Percentiles rank a stretch among this genome's conserved stretches.
Conservation (phyloP, 2,888 invertebrate species). For the Morpho achilles region DNA sequence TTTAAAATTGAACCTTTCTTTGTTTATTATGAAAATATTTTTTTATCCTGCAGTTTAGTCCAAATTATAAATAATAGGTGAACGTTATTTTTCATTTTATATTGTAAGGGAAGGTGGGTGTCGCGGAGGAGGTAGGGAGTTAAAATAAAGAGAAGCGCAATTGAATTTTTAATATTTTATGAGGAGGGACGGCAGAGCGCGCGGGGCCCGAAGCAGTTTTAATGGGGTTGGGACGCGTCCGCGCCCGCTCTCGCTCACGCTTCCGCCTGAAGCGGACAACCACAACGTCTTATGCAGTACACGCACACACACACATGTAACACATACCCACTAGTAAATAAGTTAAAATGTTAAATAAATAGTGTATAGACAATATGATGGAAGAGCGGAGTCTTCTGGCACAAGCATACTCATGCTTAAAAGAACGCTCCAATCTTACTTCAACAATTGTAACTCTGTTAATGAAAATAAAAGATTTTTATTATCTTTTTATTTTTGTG, state of each 20-base stretch:
- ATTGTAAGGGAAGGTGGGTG: slow-evolving; percentile 65
- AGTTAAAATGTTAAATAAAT: too few relatives aligned
- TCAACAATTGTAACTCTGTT: too few relatives aligned
- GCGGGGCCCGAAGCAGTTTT: slow-evolving; percentile 61
- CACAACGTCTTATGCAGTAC: too few relatives aligned
- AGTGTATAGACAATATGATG: too few relatives aligned
- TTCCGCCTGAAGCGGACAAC: slow-evolving; percentile 17
- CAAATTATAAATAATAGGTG: slow-evolving; percentile 76
- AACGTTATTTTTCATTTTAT: slow-evolving; percentile 77
- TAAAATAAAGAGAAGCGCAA: slow-evolving; percentile 80
- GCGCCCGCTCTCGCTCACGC: slow-evolving; percentile 31
- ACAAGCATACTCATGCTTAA: too few relatives aligned
- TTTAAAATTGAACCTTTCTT: too few relatives aligned
- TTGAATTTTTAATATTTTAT: slow-evolving; percentile 80
- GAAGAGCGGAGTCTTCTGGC: too few relatives aligned
- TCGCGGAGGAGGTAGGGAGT: slow-evolving; percentile 64
- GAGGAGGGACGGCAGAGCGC: slow-evolving; percentile 62
- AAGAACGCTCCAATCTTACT: too few relatives aligned
- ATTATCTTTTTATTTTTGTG: too few relatives aligned
- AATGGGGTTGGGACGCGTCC: slow-evolving; percentile 64
- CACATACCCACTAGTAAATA: not conserved
- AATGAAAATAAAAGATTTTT: too few relatives aligned
- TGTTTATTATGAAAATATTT: too few relatives aligned
- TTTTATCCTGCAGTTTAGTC: slow-evolving; percentile 48
- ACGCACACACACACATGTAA: not conserved